phyloP scores from a whole-genome alignment of 2,888 invertebrate species.

The Pediacus dermestoides region DNA sequence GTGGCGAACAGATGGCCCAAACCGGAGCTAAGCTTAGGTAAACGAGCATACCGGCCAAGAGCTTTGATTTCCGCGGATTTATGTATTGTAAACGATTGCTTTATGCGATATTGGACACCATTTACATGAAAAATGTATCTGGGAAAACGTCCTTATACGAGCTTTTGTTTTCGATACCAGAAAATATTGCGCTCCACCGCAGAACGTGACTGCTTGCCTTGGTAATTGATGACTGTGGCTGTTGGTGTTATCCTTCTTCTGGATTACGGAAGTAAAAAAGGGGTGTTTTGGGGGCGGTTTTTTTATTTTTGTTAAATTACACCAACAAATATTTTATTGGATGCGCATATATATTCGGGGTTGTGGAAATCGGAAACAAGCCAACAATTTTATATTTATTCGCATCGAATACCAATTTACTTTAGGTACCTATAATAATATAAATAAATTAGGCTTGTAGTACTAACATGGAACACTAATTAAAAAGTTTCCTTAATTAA shows the following conservation, averaged over 20 bases:
- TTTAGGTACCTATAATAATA: no score
- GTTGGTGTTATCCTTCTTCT: constrained; percentile 7
- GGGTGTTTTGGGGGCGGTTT: no score
- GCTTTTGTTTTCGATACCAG: constrained; percentile 53
- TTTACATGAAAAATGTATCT: constrained; percentile 54
- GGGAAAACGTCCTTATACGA: constrained; percentile 49
- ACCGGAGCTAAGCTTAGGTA: constrained; percentile 46
- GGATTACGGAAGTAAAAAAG: no score
- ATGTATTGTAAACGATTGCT: constrained; percentile 54
- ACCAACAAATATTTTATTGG: no score
- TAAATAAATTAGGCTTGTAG: no score
- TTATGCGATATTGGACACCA: constrained; percentile 54
- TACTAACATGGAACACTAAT: no score
- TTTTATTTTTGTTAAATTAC: constrained; percentile 1
- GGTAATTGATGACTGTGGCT: constrained; percentile 49
- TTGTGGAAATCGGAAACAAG: no score
- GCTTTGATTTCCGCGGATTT: constrained; percentile 53
- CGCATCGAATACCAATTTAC: no score
- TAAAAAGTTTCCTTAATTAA: no score
- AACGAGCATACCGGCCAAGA: constrained; percentile 42
- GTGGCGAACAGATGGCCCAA: constrained; percentile 42
- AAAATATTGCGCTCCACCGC: constrained; percentile 49
- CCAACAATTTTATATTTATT: no score
- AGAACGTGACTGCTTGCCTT: constrained; percentile 48
- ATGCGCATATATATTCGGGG: no score